Evolutionary conservation across 2,888 invertebrate species (phyloP).

Genomic region (Anarsia innoxiella): DNA sequence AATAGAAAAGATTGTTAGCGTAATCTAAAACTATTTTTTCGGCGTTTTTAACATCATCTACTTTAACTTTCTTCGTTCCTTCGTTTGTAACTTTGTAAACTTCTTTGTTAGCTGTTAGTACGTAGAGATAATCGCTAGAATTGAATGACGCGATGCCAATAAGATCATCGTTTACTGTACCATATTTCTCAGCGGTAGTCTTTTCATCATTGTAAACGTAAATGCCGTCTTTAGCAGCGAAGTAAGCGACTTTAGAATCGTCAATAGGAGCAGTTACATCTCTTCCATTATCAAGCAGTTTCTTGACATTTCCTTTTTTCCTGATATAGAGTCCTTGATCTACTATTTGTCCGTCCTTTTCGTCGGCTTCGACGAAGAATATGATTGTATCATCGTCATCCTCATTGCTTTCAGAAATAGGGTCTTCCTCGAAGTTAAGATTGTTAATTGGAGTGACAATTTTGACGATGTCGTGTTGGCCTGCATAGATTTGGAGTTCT

Average conservation of each 20-base stretch:
- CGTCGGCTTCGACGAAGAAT: constrained; percentile 36
- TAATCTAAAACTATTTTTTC: constrained; percentile 44
- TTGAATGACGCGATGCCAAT: constrained; percentile 38
- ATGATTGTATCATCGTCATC: constrained; percentile 12
- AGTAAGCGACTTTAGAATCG: constrained; percentile 29
- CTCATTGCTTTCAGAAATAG: constrained; percentile 2
- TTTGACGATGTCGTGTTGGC: constrained; percentile 32
- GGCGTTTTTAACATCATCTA: constrained; percentile 35
- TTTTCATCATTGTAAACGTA: constrained; percentile 31
- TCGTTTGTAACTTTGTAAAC: constrained; percentile 45
- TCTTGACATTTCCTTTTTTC: constrained; percentile 24
- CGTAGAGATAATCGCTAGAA: constrained; percentile 33
- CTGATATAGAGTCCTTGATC: constrained; percentile 34
- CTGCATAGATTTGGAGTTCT: constrained; percentile 24
- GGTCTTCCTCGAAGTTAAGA: constrained; percentile 28
- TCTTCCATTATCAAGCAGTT: constrained; percentile 35
- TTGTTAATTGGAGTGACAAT: constrained; percentile 32
- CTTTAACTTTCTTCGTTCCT: constrained; percentile 38
- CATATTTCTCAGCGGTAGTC: constrained; percentile 38
- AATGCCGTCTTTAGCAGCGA: constrained; percentile 41
- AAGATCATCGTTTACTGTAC: constrained; percentile 36
- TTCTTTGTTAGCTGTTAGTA: constrained; percentile 37
- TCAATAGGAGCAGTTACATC: constrained; percentile 32
- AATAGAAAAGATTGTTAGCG: constrained; percentile 43
- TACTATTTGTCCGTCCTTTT: constrained; percentile 21